These are phyloP conservation scores for Agrotis ipsilon DNA, from an alignment of 2,888 invertebrate species.

Conservation along the genomic window DNA sequence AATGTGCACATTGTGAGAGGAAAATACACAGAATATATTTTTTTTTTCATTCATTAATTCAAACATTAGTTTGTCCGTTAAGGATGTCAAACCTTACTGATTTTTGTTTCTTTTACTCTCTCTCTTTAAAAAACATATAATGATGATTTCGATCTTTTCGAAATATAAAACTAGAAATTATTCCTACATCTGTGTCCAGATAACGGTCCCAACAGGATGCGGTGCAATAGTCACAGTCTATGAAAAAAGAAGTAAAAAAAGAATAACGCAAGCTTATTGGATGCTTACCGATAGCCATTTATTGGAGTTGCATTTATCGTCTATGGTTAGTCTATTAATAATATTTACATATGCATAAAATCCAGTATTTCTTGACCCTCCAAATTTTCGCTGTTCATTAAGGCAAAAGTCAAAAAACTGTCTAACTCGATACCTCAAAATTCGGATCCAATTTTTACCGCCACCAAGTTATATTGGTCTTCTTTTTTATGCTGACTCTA, in stretches of 20 bases:
- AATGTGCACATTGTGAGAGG: too few relatives aligned
- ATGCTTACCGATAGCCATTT: constrained; percentile 57
- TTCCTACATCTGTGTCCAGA: constrained; percentile 57
- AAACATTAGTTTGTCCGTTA: too few relatives aligned
- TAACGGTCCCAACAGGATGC: constrained; percentile 70
- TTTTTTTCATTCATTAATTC: too few relatives aligned
- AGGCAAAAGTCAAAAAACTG: neutral
- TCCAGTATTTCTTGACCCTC: neutral
- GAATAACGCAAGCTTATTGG: constrained; percentile 51
- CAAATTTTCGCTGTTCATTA: neutral
- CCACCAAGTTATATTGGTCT: neutral
- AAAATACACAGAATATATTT: too few relatives aligned
- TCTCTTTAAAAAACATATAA: too few relatives aligned
- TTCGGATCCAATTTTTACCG: neutral
- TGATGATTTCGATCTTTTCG: neutral
- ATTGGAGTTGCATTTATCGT: constrained; percentile 47
- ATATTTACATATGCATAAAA: constrained; percentile 11
- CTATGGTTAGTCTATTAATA: constrained; percentile 30
- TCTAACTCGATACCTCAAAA: neutral
- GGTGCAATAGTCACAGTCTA: constrained; percentile 73
- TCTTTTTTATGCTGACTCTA: neutral
- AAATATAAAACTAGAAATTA: constrained; percentile 8
- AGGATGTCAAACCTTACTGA: too few relatives aligned
- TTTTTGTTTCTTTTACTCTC: too few relatives aligned
- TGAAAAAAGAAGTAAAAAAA: constrained; percentile 65